Conservation (phyloP, 1,140 invertebrate genomes). For the Drosophila ananassae region DNA sequence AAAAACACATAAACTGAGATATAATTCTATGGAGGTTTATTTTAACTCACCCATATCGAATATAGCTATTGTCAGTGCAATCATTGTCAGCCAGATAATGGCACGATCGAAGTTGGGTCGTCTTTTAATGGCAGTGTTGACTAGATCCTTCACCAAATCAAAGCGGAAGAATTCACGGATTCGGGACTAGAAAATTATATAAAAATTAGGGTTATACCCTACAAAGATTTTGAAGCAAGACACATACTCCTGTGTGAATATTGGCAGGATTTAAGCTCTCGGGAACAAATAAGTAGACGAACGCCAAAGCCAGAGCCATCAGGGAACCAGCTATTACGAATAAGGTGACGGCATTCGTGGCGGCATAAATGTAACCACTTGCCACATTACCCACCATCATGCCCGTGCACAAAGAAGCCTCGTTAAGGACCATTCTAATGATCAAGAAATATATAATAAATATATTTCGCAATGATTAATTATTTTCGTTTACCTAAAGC, state of each 20-base stretch:
- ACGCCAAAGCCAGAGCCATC: slow-evolving; percentile 67
- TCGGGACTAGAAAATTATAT: slow-evolving; percentile 55
- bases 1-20: not conserved
- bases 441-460: slow-evolving; percentile 8
- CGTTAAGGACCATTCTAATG: slow-evolving; percentile 87
- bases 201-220: not conserved
- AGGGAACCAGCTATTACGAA: slow-evolving; percentile 59
- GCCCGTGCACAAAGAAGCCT: slow-evolving; percentile 86
- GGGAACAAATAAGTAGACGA: slow-evolving; percentile 71
- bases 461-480: not conserved
- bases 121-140: slow-evolving; percentile 86
- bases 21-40: too few relatives aligned
- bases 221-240: not conserved
- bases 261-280: slow-evolving; percentile 69
- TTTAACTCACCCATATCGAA: slow-evolving; percentile 84
- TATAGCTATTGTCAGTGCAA: slow-evolving; percentile 85
- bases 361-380: slow-evolving; percentile 84
- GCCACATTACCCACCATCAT: slow-evolving; percentile 86
- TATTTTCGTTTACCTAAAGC: slow-evolving; percentile 73
- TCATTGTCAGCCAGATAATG: slow-evolving; percentile 87
- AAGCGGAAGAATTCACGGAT: slow-evolving; percentile 85
- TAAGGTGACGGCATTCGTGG: slow-evolving; percentile 51
- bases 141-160: slow-evolving; percentile 86
- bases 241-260: slow-evolving; percentile 62
- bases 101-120: slow-evolving; percentile 86